Evolutionary conservation across 64 coral and sea anemone genomes (phyloP), one percentile per base, ranked within the genome.

Genomic region (Orbicella faveolata): DNA sequence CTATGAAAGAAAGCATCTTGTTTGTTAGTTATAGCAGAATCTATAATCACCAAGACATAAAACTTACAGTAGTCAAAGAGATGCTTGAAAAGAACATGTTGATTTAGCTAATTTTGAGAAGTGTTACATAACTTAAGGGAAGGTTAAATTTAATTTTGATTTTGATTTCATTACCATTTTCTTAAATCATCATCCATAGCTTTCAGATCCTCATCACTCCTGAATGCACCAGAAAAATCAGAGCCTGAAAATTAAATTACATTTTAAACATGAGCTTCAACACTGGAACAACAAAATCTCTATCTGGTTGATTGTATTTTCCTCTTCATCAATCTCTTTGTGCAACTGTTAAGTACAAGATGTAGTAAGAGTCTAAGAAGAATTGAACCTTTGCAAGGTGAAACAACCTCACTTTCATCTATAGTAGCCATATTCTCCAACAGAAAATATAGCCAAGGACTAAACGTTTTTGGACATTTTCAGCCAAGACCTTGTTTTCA

Each of bases 131-230:
- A n/a, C 18, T 23, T n/a, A 3, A 19, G 64, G 17, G 64, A 18
- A 68, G 64, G 19, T 23, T 68, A 20, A n/a, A n/a, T 59, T 55
- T 14, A 15, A 59, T 14, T 25, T 25, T 25, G 9, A n/a, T n/a
- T 0, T 1, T 20, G 16, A 67, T 25, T 17, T 37, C 66, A 41
- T 52, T 88, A 96, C 95, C 95, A 96, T 75, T 81, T 77, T 35
- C 79, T 83, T 51, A 96, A 94, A 67, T 96, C 95, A 35, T 96
- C 88, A 59, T 96, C 91, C 88, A 96, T 81, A n/a, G 92, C 88
- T 88, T 73, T 90, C 10, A 94, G 84, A 78, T 96, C 95, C 26
- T 88, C 72, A 2, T 93, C 95, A 79, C 92, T 87, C 20, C 95
- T 79, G 25, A 83, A 92, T n/a, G 90, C 83, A 78, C 95, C 95